Evolutionary conservation across 2,113 vertebrate genomes (phyloP).

Genomic region (Sclerurus mexicanus): DNA sequence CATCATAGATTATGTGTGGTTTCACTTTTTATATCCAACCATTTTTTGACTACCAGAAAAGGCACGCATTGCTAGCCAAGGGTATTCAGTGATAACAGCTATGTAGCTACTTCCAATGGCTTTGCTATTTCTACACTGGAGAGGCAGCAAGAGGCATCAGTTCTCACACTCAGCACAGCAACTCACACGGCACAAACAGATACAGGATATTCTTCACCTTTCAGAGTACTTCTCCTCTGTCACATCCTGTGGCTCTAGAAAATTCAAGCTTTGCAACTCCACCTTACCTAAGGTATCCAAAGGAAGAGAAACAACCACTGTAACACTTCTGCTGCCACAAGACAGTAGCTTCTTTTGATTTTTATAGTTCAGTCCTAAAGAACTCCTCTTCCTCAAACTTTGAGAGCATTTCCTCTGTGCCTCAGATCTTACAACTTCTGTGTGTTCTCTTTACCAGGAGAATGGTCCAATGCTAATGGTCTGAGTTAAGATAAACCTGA

Average conservation of each 20-base stretch:
- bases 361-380: background rate
- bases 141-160: background rate
- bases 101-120: background rate
- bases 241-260: background rate
- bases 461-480: background rate
- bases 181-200: background rate
- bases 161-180: background rate
- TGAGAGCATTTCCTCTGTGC: background rate
- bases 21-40: background rate
- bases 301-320: background rate
- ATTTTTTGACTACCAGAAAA: background rate
- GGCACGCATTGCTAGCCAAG: background rate
- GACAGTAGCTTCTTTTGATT: background rate
- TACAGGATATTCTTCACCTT: background rate
- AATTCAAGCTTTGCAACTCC: background rate
- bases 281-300: background rate
- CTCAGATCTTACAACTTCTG: background rate
- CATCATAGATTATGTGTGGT: background rate
- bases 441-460: background rate
- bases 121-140: background rate
- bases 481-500: background rate
- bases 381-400: background rate
- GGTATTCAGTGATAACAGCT: background rate
- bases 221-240: background rate
- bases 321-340: background rate